Evolutionary conservation across 2,797 vertebrate genomes (phyloP).

Genomic region (Crypturellus tataupa): DNA sequence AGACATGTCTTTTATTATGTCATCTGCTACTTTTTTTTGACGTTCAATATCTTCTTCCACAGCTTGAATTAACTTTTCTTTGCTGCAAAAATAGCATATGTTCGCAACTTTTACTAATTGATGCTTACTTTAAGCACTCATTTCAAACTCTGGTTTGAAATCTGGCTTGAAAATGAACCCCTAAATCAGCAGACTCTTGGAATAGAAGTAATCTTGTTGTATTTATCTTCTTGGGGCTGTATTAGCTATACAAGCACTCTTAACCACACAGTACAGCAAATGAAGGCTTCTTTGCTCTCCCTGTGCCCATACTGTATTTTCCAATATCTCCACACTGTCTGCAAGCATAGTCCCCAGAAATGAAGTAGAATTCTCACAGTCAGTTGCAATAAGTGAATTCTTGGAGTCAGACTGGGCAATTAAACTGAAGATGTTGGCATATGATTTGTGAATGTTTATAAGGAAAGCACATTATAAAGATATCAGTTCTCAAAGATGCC

Average conservation of each 20-base stretch:
- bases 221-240: neutral
- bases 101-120: neutral
- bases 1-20: slow-evolving; percentile 91
- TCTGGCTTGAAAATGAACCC: neutral
- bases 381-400: neutral
- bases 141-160: neutral
- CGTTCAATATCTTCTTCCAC: slow-evolving; percentile 89
- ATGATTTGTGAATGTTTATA: neutral
- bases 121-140: neutral
- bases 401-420: neutral
- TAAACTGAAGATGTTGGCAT: neutral
- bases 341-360: neutral
- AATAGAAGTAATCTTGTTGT: neutral
- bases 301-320: accelerated
- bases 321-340: neutral
- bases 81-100: slow-evolving; percentile 79
- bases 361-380: neutral
- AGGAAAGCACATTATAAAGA: neutral
- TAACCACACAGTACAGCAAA: neutral
- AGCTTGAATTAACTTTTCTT: slow-evolving; percentile 88
- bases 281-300: neutral
- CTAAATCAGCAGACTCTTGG: neutral
- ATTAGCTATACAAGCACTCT: neutral
- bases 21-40: slow-evolving; percentile 89
- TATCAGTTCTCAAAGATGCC: neutral